Conservation (phyloP, 2,888 invertebrate species). For the Acleris cristana region DNA sequence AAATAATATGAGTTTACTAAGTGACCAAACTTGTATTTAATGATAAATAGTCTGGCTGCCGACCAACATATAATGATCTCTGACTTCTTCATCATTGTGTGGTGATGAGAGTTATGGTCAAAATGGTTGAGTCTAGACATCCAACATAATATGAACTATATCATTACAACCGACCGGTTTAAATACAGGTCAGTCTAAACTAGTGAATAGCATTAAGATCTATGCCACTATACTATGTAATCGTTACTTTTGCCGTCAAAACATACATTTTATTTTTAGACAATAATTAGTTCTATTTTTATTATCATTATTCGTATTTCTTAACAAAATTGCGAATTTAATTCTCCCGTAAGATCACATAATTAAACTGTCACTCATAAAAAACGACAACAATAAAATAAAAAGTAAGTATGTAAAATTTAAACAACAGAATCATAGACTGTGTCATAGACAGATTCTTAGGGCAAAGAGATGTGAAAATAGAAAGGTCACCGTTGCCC, state of each 20-base stretch:
- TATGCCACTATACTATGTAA: conserved; percentile 25
- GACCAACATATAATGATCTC: conserved; percentile 42
- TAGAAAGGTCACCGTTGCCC: too few species aligned
- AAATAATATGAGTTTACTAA: conserved; percentile 49
- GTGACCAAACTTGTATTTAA: conserved; percentile 63
- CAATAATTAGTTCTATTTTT: too few species aligned
- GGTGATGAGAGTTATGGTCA: conserved; percentile 40
- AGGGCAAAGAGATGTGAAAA: too few species aligned
- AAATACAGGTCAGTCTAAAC: not conserved
- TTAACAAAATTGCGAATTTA: too few species aligned
- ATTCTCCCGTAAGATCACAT: too few species aligned
- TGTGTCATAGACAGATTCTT: too few species aligned
- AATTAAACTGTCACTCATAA: too few species aligned
- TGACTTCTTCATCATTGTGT: conserved; percentile 20
- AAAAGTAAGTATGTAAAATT: too few species aligned
- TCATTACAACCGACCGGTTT: not conserved
- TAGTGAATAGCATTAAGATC: not conserved
- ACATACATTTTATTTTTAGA: conserved; percentile 9
- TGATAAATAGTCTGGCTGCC: conserved; percentile 49
- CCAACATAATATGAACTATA: conserved; percentile 21
- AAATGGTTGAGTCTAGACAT: conserved; percentile 23
- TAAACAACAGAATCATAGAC: too few species aligned
- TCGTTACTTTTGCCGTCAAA: conserved; percentile 27
- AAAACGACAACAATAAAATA: too few species aligned
- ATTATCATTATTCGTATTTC: too few species aligned